Evolutionary conservation across 2,797 vertebrate species (phyloP).

Genomic region (Poeciliopsis gracilis): DNA sequence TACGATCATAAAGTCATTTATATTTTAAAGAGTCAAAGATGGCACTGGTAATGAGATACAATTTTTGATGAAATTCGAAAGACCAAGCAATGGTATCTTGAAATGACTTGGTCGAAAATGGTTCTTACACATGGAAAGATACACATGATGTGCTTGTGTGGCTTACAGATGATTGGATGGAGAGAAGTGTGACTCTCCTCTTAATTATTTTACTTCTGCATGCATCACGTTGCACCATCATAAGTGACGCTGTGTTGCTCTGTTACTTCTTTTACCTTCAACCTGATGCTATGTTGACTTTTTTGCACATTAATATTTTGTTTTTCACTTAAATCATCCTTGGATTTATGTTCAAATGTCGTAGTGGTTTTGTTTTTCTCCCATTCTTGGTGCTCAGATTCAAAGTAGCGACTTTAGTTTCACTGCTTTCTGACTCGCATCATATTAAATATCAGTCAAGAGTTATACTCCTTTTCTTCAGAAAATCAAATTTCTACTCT

Average conservation of each 20-base stretch:
- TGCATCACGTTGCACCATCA: not conserved
- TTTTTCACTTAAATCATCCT: not conserved
- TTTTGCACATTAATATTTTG: not conserved
- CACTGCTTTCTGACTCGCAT: not conserved
- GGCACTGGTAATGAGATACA: not conserved
- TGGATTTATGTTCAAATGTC: not conserved
- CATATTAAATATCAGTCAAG: not conserved
- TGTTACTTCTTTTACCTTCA: not conserved
- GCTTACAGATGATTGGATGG: not conserved
- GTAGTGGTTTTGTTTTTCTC: not conserved
- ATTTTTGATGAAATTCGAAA: not conserved
- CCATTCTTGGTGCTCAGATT: not conserved
- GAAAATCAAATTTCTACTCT: not conserved
- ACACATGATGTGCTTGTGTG: not conserved
- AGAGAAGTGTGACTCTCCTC: not conserved
- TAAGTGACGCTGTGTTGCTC: not conserved
- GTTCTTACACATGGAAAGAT: not conserved
- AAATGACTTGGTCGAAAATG: not conserved
- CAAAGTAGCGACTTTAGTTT: not conserved
- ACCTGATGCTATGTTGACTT: no score
- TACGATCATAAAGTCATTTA: not conserved
- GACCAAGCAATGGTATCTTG: not conserved
- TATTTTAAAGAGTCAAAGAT: not conserved
- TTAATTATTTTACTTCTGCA: not conserved
- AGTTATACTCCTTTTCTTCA: not conserved